Evolutionary conservation across 2,113 vertebrate genomes (phyloP).

Genomic region (Seriola dumerili): DNA sequence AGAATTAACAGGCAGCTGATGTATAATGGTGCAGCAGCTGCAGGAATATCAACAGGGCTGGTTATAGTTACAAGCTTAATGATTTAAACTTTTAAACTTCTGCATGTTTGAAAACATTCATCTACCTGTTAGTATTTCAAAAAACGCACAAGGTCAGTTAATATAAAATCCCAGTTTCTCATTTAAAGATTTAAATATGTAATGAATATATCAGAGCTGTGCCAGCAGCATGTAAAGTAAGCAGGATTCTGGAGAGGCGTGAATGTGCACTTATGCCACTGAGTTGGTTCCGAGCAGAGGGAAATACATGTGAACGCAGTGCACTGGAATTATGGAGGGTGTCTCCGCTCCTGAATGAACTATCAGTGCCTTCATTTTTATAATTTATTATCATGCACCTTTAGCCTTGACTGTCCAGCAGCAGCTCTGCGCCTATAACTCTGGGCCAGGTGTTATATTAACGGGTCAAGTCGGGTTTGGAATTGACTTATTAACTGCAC

Average conservation of each 20-base stretch:
- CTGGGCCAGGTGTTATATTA: neutral
- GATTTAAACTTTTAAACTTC: neutral
- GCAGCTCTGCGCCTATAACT: neutral
- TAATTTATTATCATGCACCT: neutral
- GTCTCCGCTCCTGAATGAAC: neutral
- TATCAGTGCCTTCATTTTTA: neutral
- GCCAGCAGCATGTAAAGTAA: neutral
- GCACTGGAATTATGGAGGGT: neutral
- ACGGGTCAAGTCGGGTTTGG: neutral
- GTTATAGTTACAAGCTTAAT: neutral
- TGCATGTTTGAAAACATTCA: neutral
- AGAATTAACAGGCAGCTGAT: too few species aligned
- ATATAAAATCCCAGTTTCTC: too few species aligned
- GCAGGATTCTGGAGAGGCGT: neutral
- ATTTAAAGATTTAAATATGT: too few species aligned
- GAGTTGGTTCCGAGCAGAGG: neutral
- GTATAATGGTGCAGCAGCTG: neutral
- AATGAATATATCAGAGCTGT: too few species aligned
- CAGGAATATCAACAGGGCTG: too few species aligned
- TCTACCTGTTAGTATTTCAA: too few species aligned
- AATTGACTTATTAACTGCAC: neutral
- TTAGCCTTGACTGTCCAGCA: too few species aligned
- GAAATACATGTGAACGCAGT: neutral
- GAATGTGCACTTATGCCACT: neutral
- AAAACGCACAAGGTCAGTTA: too few species aligned